These are phyloP conservation scores for Poliocrania exsul DNA, from an alignment of 2,797 vertebrate species.

Conservation along the genomic window DNA sequence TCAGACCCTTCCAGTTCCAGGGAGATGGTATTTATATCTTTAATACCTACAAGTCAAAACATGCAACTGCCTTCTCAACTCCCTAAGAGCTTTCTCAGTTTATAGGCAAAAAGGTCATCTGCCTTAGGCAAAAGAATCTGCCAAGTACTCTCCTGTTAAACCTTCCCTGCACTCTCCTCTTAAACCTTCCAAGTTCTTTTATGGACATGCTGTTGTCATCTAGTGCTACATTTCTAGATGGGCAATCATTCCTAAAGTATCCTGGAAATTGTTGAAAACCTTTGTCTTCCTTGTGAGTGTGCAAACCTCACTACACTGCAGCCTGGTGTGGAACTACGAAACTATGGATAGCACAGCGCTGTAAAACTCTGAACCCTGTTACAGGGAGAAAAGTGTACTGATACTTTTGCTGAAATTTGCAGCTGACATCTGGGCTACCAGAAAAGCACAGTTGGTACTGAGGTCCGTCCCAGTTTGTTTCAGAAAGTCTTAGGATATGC, in stretches of 20 bases:
- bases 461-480: background rate
- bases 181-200: background rate
- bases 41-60: background rate
- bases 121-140: background rate
- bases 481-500: background rate
- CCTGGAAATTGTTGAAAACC: background rate
- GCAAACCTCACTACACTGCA: background rate
- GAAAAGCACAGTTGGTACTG: background rate
- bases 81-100: conserved; percentile 23
- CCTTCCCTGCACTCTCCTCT: background rate
- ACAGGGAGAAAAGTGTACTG: background rate
- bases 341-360: background rate
- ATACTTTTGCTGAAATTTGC: background rate
- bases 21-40: background rate
- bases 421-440: background rate
- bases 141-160: background rate
- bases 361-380: background rate
- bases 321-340: background rate
- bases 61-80: background rate
- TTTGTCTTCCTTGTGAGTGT: background rate
- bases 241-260: background rate
- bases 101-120: conserved; percentile 6
- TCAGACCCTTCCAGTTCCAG: background rate
- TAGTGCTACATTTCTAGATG: background rate
- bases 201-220: background rate